Base-by-base conservation (phyloP, 2,113 vertebrate genomes). In the Tympanuchus pallidicinctus region DNA sequence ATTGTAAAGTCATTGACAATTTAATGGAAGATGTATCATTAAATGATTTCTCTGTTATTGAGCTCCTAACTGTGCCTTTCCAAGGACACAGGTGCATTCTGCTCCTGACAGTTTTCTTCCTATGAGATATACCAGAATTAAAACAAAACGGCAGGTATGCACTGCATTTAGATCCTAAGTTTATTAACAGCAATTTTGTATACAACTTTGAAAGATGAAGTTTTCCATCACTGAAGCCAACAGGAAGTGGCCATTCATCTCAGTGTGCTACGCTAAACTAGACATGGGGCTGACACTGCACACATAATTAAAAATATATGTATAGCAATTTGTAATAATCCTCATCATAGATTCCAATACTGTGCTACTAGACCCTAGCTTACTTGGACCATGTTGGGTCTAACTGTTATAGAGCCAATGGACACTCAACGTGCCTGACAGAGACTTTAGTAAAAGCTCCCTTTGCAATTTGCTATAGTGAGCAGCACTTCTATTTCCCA, bases 361-460 rank as follows among this genome's bases (percentile, higher is more conserved):
- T 10, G 2, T n/a, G 32, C 27, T 56, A 82, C 7, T 34, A 93
- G 40, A 77, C 13, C 30, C 19, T 21, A 64, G 11, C 11, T 56
- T 30, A 32, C 30, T 56, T 12, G 40, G 50, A 27, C 30, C 21
- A 30, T 0, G 0, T 27, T 12, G 60, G 4, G 7, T 21, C 56
- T 8, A 8, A 21, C 20, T 65, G 30, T 34, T 76, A 72, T 0
- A 2, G 20, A 66, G 38, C 25, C 0, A 0, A 70, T 21, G 65
- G 60, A 50, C 24, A 10, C 16, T 71, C 25, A 4, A 0, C 18
- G 8, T 36, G 43, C 70, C 30, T 67, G 57, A 18, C 5, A 21
- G 42, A 57, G 75, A 60, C 82, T 88, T 76, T 17, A 73, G 16
- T 34, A 70, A 40, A 36, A 45, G 8, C 12, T 21, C 16, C 13